Percentiles rank a stretch among this genome's conserved stretches.
phyloP scores from a whole-genome alignment of 2,797 vertebrate genomes.

The Sciaenops ocellatus region DNA sequence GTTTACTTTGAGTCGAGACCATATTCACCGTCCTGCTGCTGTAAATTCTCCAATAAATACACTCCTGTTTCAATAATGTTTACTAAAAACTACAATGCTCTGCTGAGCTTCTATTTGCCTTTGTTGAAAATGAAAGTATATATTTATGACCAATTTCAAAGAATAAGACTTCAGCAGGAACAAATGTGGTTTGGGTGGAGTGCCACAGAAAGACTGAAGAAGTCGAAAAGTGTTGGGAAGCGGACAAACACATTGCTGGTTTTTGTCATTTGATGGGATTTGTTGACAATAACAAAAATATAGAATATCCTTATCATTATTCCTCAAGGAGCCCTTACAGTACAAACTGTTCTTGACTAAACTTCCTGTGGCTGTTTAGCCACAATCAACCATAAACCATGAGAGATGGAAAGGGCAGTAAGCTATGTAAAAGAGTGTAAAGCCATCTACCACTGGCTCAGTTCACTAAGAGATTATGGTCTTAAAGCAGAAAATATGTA shows the following conservation, averaged over 20 bases:
- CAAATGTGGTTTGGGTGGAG: not conserved
- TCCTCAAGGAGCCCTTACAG: not conserved
- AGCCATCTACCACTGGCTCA: not conserved
- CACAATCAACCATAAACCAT: slow-evolving; percentile 12
- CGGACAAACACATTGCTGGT: not conserved
- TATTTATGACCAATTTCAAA: not conserved
- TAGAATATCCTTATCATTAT: too few species aligned
- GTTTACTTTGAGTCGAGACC: not conserved
- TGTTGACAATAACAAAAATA: not conserved
- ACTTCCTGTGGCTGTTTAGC: not conserved
- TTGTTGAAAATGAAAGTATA: not conserved
- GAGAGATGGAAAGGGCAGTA: slow-evolving; percentile 18
- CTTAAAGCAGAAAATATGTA: slow-evolving; percentile 1
- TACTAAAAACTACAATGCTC: not conserved
- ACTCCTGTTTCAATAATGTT: not conserved
- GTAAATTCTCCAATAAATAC: not conserved
- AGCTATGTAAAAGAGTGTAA: slow-evolving; percentile 2
- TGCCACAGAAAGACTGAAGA: not conserved
- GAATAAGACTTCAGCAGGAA: not conserved
- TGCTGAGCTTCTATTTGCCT: not conserved
- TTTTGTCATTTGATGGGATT: not conserved
- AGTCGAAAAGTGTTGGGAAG: not conserved
- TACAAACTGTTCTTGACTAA: not conserved
- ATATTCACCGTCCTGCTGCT: not conserved
- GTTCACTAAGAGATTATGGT: not conserved